A percentile compares a stretch with the other conserved stretches of the same genome.
Evolutionary conservation across 2,888 invertebrate species (phyloP).

Genomic region (Lochmaea crataegi): DNA sequence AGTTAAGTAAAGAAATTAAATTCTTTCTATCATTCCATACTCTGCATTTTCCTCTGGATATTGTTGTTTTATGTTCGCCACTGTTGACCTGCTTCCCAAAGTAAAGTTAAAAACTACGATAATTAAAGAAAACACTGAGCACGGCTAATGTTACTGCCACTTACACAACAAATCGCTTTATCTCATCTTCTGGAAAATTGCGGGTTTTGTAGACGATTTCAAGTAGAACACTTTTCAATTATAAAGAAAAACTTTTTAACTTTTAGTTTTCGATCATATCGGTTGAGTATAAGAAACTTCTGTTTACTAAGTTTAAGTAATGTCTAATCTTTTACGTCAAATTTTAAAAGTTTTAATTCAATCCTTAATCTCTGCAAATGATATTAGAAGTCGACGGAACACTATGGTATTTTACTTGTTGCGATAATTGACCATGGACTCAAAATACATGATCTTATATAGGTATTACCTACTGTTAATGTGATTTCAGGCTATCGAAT

Average conservation of each 20-base stretch:
- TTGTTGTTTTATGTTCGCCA: not conserved
- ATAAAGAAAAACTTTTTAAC: not conserved
- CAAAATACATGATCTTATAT: no score
- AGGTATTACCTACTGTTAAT: no score
- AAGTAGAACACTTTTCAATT: not conserved
- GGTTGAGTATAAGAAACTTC: not conserved
- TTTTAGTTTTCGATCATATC: not conserved
- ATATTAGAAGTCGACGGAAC: no score
- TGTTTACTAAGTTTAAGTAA: no score
- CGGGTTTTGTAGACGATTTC: not conserved
- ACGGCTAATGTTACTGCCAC: conserved; percentile 15
- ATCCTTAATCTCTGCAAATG: no score
- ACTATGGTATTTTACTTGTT: no score
- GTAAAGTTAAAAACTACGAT: not conserved
- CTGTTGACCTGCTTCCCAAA: not conserved
- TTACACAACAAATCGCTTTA: conserved; percentile 3
- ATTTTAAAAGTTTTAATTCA: no score
- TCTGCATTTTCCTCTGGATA: not conserved
- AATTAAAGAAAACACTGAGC: conserved; percentile 11
- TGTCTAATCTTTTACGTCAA: no score
- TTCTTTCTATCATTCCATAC: no score
- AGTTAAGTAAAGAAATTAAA: no score
- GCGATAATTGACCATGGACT: no score
- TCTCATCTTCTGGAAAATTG: not conserved
- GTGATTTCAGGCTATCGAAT: no score